Conservation (phyloP, 2,113 vertebrate genomes). For the Apteryx mantelli region DNA sequence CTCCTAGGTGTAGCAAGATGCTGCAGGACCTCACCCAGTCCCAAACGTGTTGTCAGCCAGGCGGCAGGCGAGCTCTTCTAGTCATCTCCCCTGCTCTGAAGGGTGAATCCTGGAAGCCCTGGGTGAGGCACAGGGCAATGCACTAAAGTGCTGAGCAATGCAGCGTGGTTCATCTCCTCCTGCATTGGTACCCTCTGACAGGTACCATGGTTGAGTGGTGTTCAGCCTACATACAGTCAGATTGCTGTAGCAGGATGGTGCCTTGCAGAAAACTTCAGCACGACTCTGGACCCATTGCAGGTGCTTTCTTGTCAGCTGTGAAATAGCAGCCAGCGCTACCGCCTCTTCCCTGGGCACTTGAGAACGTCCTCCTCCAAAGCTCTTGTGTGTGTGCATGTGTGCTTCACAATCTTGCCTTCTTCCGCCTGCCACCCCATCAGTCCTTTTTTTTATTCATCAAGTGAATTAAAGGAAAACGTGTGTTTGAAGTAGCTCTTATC, state of each 20-base stretch:
- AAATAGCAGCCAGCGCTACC: accelerated
- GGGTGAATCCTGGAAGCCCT: not conserved
- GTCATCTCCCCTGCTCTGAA: not conserved
- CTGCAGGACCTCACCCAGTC: accelerated
- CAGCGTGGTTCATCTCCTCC: not conserved
- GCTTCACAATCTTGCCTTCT: not conserved
- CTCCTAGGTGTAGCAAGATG: not conserved
- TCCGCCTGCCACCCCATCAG: not conserved
- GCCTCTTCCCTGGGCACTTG: accelerated
- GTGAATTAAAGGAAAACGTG: not conserved
- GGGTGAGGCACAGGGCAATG: no score
- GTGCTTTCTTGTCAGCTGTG: not conserved
- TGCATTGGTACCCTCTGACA: not conserved
- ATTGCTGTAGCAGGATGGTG: not conserved
- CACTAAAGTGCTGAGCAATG: not conserved
- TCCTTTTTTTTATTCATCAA: not conserved
- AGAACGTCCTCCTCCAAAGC: not conserved
- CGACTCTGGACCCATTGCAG: not conserved
- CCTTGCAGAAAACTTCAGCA: not conserved
- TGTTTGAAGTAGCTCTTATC: not conserved
- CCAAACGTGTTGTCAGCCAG: no score
- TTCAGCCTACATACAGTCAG: accelerated
- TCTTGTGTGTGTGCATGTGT: accelerated
- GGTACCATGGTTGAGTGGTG: accelerated
- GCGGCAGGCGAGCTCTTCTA: not conserved